Conservation (phyloP, 2,797 vertebrate genomes). For the Odontamblyopus rebecca region DNA sequence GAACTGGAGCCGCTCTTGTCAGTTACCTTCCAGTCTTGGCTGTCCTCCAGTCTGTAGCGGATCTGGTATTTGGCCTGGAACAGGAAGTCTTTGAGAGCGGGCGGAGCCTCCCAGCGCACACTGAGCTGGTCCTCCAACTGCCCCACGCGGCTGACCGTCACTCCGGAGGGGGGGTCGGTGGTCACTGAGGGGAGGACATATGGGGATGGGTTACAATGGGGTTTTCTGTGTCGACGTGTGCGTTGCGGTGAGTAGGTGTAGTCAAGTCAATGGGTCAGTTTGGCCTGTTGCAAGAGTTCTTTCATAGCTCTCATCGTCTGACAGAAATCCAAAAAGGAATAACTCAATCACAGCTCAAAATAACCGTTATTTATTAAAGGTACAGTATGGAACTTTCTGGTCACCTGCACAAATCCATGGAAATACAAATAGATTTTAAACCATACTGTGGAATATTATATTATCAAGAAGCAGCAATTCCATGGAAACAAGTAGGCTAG, state of each 20-base stretch:
- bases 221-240: background rate
- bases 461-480: too few species aligned
- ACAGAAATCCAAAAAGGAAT: background rate
- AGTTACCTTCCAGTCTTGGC: slow-evolving; percentile 93
- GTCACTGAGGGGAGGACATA: slow-evolving; percentile 78
- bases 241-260: background rate
- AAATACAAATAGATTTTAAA: too few species aligned
- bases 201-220: background rate
- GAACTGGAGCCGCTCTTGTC: slow-evolving; percentile 16
- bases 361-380: background rate
- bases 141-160: slow-evolving; percentile 88
- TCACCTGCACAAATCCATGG: too few species aligned
- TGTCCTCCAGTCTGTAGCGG: slow-evolving; percentile 95
- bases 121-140: slow-evolving; percentile 94
- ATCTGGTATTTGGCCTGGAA: slow-evolving; percentile 99
- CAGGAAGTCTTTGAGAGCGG: slow-evolving; percentile 93
- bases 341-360: background rate
- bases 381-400: too few species aligned
- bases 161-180: slow-evolving; percentile 89
- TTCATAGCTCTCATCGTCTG: background rate
- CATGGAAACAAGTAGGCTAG: too few species aligned
- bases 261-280: background rate
- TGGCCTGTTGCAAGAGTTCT: background rate
- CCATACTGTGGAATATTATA: too few species aligned
- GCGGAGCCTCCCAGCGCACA: slow-evolving; percentile 91